These are phyloP conservation scores for Micropoecilia bifurca DNA, from an alignment of 2,797 vertebrate species.

Conservation along the genomic window DNA sequence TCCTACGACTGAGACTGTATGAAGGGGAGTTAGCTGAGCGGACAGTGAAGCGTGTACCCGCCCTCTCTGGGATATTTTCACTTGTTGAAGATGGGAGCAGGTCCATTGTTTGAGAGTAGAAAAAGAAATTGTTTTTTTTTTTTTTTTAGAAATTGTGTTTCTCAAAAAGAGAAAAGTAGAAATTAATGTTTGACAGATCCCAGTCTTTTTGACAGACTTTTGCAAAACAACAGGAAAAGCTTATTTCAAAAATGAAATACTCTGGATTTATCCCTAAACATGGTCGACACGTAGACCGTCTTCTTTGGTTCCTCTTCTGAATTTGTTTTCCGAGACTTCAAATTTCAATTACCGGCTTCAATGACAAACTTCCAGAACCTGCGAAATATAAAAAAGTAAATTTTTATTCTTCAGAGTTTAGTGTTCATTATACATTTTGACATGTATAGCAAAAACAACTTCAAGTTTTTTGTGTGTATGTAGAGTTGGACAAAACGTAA, in stretches of 20 bases:
- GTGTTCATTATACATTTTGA: constrained; percentile 31
- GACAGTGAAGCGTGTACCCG: constrained; percentile 64
- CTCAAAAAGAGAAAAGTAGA: constrained; percentile 58
- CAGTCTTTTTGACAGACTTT: constrained; percentile 23
- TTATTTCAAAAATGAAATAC: constrained; percentile 19
- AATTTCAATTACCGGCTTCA: constrained; percentile 37
- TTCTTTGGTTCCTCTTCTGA: constrained; percentile 26
- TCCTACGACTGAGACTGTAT: constrained; percentile 48
- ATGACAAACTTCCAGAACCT: constrained; percentile 57
- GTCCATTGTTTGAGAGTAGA: constrained; percentile 74
- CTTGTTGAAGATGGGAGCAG: constrained; percentile 46
- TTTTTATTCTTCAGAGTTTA: constrained; percentile 30
- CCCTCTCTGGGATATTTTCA: constrained; percentile 34
- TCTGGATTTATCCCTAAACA: constrained; percentile 7
- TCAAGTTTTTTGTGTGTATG: not conserved
- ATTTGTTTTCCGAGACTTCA: constrained; percentile 27
- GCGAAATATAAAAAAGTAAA: constrained; percentile 61
- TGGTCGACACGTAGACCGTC: constrained; percentile 1
- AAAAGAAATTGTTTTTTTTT: constrained; percentile 56
- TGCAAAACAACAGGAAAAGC: not conserved
- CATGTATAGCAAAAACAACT: constrained; percentile 51
- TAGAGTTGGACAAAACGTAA: not conserved
- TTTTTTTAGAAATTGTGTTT: constrained; percentile 47
- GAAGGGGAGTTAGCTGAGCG: constrained; percentile 73
- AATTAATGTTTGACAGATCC: constrained; percentile 54